Percentiles rank a stretch among this genome's conserved stretches.
Conservation (phyloP, 2,797 vertebrate species). For the Pangasius macronema region DNA sequence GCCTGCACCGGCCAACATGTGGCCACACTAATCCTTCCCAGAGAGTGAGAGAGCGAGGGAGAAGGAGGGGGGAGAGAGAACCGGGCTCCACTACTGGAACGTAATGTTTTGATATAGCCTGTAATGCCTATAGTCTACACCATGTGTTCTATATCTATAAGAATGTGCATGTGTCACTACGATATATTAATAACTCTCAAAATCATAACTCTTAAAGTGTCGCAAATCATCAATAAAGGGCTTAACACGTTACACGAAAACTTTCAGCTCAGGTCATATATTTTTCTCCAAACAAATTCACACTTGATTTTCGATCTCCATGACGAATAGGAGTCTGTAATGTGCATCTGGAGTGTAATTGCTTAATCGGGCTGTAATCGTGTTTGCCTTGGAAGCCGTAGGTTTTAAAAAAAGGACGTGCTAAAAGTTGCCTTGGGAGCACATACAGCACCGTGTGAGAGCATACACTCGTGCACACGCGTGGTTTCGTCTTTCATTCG, state of each 20-base stretch:
- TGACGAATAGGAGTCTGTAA: constrained; percentile 12
- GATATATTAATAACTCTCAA: background rate
- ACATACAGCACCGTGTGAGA: constrained; percentile 19
- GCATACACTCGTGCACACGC: background rate
- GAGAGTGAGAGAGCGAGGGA: constrained; percentile 78
- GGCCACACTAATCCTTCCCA: constrained; percentile 82
- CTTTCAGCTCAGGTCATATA: background rate
- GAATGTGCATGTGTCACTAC: background rate
- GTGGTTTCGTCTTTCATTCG: constrained; percentile 30
- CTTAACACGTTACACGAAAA: constrained; percentile 2
- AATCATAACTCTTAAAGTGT: background rate
- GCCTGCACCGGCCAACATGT: constrained; percentile 89
- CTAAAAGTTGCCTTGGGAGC: constrained; percentile 32
- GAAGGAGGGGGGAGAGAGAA: constrained; percentile 28
- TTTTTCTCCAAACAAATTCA: background rate
- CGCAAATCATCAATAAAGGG: background rate
- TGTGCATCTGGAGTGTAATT: constrained; percentile 13
- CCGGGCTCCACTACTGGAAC: constrained; percentile 40
- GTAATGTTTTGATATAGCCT: constrained; percentile 46
- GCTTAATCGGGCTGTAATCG: constrained; percentile 28
- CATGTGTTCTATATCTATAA: background rate
- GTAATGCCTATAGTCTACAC: constrained; percentile 5
- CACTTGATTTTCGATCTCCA: background rate
- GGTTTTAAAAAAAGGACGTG: constrained; percentile 17
- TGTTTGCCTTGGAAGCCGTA: constrained; percentile 25